phyloP scores from a whole-genome alignment of 1,140 invertebrate genomes.

The Panagrolaimus sp. region DNA sequence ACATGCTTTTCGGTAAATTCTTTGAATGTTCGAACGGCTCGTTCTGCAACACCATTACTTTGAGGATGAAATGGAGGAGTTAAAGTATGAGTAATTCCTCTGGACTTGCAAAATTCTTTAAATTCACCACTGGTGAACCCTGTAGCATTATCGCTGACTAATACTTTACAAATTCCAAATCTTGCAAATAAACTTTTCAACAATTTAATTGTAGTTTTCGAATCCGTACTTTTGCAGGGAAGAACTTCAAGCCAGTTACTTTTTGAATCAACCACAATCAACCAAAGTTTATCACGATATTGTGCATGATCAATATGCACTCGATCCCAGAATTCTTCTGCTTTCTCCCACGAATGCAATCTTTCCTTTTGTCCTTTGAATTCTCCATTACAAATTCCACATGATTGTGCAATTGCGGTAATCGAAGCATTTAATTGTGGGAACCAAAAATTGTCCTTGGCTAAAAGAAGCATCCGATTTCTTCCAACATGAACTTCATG shows the following conservation, averaged over 20 bases:
- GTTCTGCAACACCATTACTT: background rate
- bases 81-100: background rate
- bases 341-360: background rate
- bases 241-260: background rate
- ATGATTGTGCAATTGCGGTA: background rate
- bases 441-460: constrained; percentile 39
- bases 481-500: constrained; percentile 51
- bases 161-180: background rate
- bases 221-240: background rate
- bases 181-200: constrained; percentile 5
- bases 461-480: constrained; percentile 54
- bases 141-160: background rate
- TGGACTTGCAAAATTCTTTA: background rate
- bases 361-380: background rate
- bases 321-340: background rate
- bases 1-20: no score
- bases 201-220: background rate
- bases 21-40: background rate
- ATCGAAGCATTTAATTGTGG: background rate
- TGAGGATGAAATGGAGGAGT: background rate
- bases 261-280: background rate
- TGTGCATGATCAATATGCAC: background rate
- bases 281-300: background rate
- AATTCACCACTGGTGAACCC: background rate
- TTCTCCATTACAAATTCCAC: background rate